phyloP scores from a whole-genome alignment of 1,140 invertebrate species.

The Bombus turneri region DNA sequence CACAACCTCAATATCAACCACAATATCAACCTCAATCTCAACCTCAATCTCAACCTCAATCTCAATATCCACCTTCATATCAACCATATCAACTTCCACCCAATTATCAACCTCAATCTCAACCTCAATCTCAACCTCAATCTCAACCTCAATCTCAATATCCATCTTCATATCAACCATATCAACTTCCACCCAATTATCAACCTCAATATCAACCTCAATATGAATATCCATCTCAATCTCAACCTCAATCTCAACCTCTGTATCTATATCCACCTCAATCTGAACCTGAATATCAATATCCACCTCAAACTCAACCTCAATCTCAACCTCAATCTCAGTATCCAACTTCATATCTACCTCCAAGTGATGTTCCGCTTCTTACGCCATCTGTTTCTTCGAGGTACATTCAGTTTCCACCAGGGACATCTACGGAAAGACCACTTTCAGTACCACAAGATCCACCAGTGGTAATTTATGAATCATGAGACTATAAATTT shows the following conservation, averaged over 20 bases:
- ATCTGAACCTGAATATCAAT: rapidly evolving
- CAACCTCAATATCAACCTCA: rapidly evolving
- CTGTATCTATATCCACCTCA: no score
- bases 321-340: neutral
- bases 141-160: no score
- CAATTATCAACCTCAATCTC: no score
- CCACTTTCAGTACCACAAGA: neutral
- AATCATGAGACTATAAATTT: neutral
- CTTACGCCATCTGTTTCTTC: rapidly evolving
- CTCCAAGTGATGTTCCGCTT: no score
- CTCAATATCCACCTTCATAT: no score
- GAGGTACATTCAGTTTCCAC: neutral
- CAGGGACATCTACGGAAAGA: neutral
- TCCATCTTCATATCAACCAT: no score
- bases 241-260: no score
- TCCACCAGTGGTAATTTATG: neutral
- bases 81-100: no score
- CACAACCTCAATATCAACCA: neutral
- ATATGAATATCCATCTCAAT: rapidly evolving
- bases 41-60: rapidly evolving
- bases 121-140: no score
- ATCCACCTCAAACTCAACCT: neutral
- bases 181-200: no score
- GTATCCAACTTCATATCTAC: no score
- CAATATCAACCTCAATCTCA: rapidly evolving